Evolutionary conservation across 2,797 vertebrate genomes (phyloP).

Genomic region (Meda fulgida): DNA sequence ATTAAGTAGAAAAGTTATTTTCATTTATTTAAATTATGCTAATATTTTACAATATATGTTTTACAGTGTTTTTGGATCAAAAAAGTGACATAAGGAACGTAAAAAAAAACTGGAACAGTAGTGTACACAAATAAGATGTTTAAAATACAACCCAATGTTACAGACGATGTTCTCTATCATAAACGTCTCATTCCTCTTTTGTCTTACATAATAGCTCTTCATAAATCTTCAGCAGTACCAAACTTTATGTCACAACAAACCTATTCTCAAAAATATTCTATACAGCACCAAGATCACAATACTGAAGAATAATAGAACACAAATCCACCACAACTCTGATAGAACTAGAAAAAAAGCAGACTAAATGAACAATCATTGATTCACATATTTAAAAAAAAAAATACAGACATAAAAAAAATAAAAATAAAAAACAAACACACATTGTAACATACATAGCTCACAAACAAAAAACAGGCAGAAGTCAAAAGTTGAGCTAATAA

Average conservation of each 20-base stretch:
- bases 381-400: slow-evolving; percentile 16
- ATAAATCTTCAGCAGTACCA: background rate
- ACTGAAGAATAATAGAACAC: background rate
- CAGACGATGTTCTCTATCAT: background rate
- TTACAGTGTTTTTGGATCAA: background rate
- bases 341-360: background rate
- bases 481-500: slow-evolving; percentile 38
- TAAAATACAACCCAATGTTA: background rate
- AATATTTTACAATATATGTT: background rate
- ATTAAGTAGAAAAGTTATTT: background rate
- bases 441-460: slow-evolving; percentile 16
- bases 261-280: background rate
- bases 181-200: background rate
- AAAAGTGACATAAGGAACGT: background rate
- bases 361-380: slow-evolving; percentile 1
- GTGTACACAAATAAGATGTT: background rate
- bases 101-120: background rate
- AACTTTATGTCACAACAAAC: background rate
- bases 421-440: slow-evolving; percentile 22
- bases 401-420: background rate
- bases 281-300: background rate
- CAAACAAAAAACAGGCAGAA: slow-evolving; percentile 26
- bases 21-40: no score
- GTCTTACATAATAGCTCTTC: background rate
- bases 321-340: background rate